Conservation (phyloP, 2,888 invertebrate species). For the Drosophila mulleri region DNA sequence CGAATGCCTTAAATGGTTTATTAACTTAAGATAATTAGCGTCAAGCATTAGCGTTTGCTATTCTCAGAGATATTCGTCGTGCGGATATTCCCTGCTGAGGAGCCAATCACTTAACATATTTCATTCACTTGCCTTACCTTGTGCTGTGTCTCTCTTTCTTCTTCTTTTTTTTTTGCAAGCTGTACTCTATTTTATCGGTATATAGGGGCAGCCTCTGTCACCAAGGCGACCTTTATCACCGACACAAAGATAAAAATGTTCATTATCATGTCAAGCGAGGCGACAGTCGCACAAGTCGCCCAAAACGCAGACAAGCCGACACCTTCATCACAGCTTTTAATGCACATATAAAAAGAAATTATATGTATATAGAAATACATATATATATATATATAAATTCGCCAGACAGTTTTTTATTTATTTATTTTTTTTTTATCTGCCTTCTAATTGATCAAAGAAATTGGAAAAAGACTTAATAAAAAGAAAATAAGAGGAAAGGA, state of each 20-base stretch:
- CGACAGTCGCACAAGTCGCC: slow-evolving; percentile 24
- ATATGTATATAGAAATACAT: background rate
- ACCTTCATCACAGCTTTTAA: slow-evolving; percentile 24
- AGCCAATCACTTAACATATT: slow-evolving; percentile 5
- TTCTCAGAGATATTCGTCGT: too few species aligned
- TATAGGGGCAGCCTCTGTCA: slow-evolving; percentile 48
- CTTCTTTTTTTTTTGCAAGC: slow-evolving; percentile 35
- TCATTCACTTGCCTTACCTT: background rate
- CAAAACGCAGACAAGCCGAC: slow-evolving; percentile 6
- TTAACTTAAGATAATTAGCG: background rate
- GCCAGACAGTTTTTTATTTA: background rate
- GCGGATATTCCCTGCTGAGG: background rate
- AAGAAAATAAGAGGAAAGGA: background rate
- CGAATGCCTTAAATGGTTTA: background rate
- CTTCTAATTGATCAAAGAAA: slow-evolving; percentile 68
- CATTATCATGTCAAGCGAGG: slow-evolving; percentile 59
- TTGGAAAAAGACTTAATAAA: slow-evolving; percentile 20
- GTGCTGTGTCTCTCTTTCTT: slow-evolving; percentile 9
- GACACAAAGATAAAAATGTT: slow-evolving; percentile 43
- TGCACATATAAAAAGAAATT: background rate
- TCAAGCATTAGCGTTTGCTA: background rate
- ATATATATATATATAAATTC: background rate
- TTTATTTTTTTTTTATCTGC: slow-evolving; percentile 19
- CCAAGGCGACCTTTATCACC: slow-evolving; percentile 63
- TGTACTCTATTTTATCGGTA: slow-evolving; percentile 48